Evolutionary conservation across 2,113 vertebrate genomes (phyloP), one percentile per base, ranked within the genome.

Genomic region (Brachypteracias leptosomus): DNA sequence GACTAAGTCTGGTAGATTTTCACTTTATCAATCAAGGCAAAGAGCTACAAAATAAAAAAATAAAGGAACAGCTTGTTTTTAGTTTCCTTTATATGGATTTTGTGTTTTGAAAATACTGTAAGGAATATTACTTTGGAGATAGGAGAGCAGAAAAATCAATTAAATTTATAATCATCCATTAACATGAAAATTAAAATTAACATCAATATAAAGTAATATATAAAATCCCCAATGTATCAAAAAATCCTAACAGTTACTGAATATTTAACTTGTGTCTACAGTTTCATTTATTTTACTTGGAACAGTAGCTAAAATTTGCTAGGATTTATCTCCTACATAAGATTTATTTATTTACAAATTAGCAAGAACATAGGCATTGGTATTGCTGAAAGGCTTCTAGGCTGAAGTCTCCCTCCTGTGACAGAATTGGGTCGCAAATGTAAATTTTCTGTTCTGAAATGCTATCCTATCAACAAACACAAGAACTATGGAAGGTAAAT

Each of bases 401-500:
- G 33, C 46, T 76, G 29, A 7, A 78, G 38, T 77, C 25, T 88
- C 17, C 25, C 25, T 88, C 17, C 25, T 59, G 61, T 70, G 72
- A 84, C 51, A 68, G 38, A 67, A 84, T 13, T 72, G 26, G 38
- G 74, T 63, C 65, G 31, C 19, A 94, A 26, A 66, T 19, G 77
- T 92, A 57, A 95, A 71, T 90, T 92, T 52, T 61, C 49, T 89
- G 9, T 85, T 89, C 73, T 55, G 61, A 90, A 90, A 72, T 75
- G 24, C 21, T 91, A 33, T 55, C 10, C 6, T 46, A 77, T 77
- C 46, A 73, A 74, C 40, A 93, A 80, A 73, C 47, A 28, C 19
- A 82, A 67, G n/a, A 88, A 58, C 18, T 42, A 4, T 54, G 9
- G 7, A 89, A 55, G 67, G 9, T 59, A 81, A 75, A 74, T 52